phyloP scores from a whole-genome alignment of 2,888 invertebrate species.

The Globia sparganii region DNA sequence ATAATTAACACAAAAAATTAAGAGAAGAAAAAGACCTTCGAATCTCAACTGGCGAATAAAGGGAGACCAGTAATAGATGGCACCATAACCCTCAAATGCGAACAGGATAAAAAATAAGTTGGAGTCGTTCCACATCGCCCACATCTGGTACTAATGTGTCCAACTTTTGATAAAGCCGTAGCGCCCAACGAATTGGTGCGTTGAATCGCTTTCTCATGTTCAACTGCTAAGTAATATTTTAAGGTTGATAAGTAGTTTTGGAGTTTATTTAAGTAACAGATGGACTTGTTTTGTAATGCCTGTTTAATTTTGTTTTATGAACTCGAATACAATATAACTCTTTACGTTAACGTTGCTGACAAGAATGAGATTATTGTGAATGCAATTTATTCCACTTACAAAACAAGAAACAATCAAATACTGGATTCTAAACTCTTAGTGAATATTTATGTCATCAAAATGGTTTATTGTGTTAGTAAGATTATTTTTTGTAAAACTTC shows the following conservation, averaged over 20 bases:
- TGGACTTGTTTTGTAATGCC: neutral
- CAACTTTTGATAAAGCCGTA: conserved; percentile 83
- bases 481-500: neutral
- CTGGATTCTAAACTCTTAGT: neutral
- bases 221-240: conserved; percentile 66
- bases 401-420: neutral
- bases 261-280: conserved; percentile 3
- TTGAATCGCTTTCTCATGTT: conserved; percentile 78
- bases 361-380: neutral
- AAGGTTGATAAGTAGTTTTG: conserved; percentile 44
- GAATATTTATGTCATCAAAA: neutral
- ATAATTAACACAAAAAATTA: conserved; percentile 41
- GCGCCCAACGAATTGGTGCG: conserved; percentile 75
- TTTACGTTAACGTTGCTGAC: too few relatives aligned
- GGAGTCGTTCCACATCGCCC: conserved; percentile 73
- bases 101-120: conserved; percentile 76
- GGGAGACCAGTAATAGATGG: conserved; percentile 66
- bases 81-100: conserved; percentile 68
- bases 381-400: neutral
- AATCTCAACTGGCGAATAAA: conserved; percentile 53
- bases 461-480: neutral
- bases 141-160: conserved; percentile 81
- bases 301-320: conserved; percentile 1
- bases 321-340: too few relatives aligned
- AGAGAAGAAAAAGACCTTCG: conserved; percentile 26